Evolutionary conservation across 2,113 vertebrate species (phyloP).

Genomic region (Verasper variegatus): DNA sequence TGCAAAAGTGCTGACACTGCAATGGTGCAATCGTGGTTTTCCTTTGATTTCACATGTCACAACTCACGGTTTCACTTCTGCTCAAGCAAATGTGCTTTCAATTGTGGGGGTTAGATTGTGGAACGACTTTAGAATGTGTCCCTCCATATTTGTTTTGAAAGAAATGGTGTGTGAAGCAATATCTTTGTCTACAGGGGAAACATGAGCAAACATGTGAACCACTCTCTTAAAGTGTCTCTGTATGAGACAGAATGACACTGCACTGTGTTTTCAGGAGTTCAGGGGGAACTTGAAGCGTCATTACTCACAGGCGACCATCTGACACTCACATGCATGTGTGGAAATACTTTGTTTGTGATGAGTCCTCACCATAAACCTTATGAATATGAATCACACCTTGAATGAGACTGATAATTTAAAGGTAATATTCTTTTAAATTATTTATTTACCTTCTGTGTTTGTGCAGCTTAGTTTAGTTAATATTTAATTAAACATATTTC

Average conservation of each 20-base stretch:
- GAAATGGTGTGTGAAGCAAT: no score
- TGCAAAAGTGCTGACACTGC: constrained; percentile 47
- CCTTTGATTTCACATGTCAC: not conserved
- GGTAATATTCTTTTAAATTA: not conserved
- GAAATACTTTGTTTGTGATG: not conserved
- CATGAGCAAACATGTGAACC: not conserved
- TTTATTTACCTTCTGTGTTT: no score
- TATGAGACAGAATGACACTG: not conserved
- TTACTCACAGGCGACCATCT: not conserved
- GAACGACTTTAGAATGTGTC: no score
- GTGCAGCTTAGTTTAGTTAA: not conserved
- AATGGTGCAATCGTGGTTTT: constrained; percentile 12
- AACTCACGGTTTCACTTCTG: not conserved
- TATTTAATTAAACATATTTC: not conserved
- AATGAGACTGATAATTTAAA: not conserved
- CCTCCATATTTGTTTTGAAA: no score
- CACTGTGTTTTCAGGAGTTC: not conserved
- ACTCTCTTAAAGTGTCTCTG: no score
- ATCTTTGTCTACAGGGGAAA: not conserved
- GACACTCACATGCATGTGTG: not conserved
- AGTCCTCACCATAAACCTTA: not conserved
- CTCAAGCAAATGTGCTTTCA: not conserved
- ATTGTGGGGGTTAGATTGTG: no score
- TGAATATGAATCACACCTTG: no score
- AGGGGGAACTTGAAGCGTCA: not conserved